Evolutionary conservation across 2,888 invertebrate species (phyloP), one percentile per base, ranked within the genome.

Genomic region (Drosophila diplacantha): DNA sequence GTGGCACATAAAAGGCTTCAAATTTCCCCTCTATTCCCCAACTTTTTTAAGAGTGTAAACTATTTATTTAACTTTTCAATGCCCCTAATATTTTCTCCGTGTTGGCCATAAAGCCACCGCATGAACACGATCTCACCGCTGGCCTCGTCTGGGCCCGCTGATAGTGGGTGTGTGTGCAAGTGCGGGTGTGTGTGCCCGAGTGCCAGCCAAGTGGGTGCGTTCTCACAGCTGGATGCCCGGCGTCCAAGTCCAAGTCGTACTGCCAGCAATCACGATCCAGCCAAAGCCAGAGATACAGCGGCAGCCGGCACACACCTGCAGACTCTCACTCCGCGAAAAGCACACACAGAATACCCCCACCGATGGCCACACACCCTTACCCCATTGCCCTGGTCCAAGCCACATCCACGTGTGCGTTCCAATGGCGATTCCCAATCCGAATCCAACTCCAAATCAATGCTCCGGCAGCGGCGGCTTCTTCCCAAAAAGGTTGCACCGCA

Each of bases 401-500:
- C 44, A 54, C 55, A 44, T 71, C 83, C 83, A 80, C 80, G 80
- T 83, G 80, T 80, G 80, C 83, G 80, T 79, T 79, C 81, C 56
- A 41, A 71, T 61, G 75, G 59, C 81, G 72, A 74, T 73, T 31
- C 53, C 53, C 78, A 72, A 72, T 73, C 26, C 55, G 37, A 52
- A 44, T 58, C 31, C 58, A 59, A 57, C 62, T 81, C 69, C 53
- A 79, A 80, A 80, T 81, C 80, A 81, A 81, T 69, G 81, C 74
- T 60, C 57, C 32, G 29, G n/a, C 49, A 56, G 37, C 59, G 64
- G 24, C 47, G 55, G 58, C 52, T 46, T 47, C 51, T 49, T 46
- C 44, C 44, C 44, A 44, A 44, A 44, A 44, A 18, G 44, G 29
- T 44, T 44, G 29, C 41, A 26, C 18, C 16, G 44, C 44, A 7